Evolutionary conservation across 2,797 vertebrate species (phyloP), one percentile per base, ranked within the genome.

Genomic region (Malacoraja senta): DNA sequence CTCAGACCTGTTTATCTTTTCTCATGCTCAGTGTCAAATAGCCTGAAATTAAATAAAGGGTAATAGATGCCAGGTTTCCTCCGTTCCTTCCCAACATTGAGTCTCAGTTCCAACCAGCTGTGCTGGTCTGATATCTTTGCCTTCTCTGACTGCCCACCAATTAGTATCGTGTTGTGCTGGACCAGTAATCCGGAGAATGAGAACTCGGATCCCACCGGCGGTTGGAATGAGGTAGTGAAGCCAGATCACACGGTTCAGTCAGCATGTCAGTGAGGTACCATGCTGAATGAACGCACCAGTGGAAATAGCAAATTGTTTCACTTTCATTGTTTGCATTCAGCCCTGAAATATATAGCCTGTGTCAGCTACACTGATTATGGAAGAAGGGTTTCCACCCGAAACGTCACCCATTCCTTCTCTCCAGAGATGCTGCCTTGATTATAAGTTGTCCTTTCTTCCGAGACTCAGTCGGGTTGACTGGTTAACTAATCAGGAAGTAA

Each of bases 151-250:
- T 88, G 29, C 84, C 80, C 21, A 17, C n/a, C 61, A n/a, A 65
- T 88, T 65, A 88, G 84, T 65, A 35, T 65, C 61, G 35, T 65
- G 32, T 88, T 88, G 63, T n/a, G n/a, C 32, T 88, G 61, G 83
- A 86, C 61, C 19, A 65, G 65, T n/a, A 63, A 86, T 53, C 81
- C 81, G 58, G 81, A 83, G 53, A 61, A 83, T 3, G 12, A 3
- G 83, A 86, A n/a, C 61, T n/a, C 29, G 17, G 58, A 63, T n/a
- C 15, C 12, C 58, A n/a, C 58, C 24, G 24, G 17, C 24, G 3
- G 19, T 74, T 8, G 21, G 71, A 21, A 74, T 74, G 68, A 71
- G 68, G 13, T 71, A 15, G 13, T 19, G 71, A 24, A 74, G 21
- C 71, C 71, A 26, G 71, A 74, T 74, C 71, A 7, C 71, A 74